Percentiles rank a stretch among this genome's conserved stretches.
Conservation (phyloP, 2,888 invertebrate genomes). For the Aporophyla lueneburgensis region DNA sequence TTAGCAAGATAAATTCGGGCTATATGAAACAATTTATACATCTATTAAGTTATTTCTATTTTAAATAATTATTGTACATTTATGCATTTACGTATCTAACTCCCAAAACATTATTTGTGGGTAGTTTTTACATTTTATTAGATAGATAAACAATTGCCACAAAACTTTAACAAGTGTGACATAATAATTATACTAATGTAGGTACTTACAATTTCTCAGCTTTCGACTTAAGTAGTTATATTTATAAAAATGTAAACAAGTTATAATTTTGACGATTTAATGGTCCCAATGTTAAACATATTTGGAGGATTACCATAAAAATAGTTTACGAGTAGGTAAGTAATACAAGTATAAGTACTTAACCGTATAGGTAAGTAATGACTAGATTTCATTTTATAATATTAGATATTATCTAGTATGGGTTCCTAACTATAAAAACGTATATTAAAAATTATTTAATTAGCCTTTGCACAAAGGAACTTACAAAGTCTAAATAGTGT, state of each 20-base stretch:
- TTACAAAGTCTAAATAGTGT: slow-evolving; percentile 31
- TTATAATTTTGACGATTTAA: slow-evolving; percentile 64
- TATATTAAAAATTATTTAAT: slow-evolving; percentile 38
- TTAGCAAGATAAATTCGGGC: slow-evolving; percentile 49
- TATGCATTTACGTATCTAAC: slow-evolving; percentile 27
- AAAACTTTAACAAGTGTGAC: slow-evolving; percentile 47
- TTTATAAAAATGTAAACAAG: slow-evolving; percentile 53
- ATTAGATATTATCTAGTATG: slow-evolving; percentile 17
- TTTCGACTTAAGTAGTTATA: slow-evolving; percentile 40
- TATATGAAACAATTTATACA: slow-evolving; percentile 24
- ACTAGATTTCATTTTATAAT: slow-evolving; percentile 66
- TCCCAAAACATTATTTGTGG: slow-evolving; percentile 26
- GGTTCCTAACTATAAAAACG: slow-evolving; percentile 20
- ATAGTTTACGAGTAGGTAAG: slow-evolving; percentile 41
- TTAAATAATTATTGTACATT: slow-evolving; percentile 20
- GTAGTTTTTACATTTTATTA: slow-evolving; percentile 24
- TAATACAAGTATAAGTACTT: slow-evolving; percentile 45
- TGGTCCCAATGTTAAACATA: slow-evolving; percentile 72
- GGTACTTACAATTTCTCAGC: slow-evolving; percentile 39
- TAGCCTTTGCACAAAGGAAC: slow-evolving; percentile 50
- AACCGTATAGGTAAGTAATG: slow-evolving; percentile 61
- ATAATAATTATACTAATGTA: slow-evolving; percentile 23
- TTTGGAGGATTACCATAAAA: slow-evolving; percentile 57
- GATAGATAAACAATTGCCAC: slow-evolving; percentile 45
- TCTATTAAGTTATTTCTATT: slow-evolving; percentile 5